These are phyloP conservation scores for Drosophila guanche DNA, from an alignment of 1,140 invertebrate species.

Conservation along the genomic window DNA sequence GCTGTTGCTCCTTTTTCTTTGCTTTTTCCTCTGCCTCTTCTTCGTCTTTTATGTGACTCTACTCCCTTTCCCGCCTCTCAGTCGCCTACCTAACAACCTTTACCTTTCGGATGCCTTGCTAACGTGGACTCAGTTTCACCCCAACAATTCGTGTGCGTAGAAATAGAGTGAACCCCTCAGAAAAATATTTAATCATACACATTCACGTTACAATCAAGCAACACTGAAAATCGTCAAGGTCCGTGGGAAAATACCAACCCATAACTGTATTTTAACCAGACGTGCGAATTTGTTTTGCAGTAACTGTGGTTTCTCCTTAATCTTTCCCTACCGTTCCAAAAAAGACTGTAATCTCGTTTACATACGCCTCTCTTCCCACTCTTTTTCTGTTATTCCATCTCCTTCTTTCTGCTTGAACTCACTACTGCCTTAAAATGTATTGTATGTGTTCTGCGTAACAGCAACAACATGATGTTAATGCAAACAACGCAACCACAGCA, in stretches of 20 bases:
- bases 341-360: conserved; percentile 37
- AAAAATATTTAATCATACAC: too few relatives aligned
- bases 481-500: conserved; percentile 40
- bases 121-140: conserved; percentile 41
- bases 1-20: conserved; percentile 66
- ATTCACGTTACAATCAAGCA: too few relatives aligned
- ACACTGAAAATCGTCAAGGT: too few relatives aligned
- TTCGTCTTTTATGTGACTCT: conserved; percentile 5
- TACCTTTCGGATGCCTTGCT: conserved; percentile 40
- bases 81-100: background rate
- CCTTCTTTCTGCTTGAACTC: conserved; percentile 22
- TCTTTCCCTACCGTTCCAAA: conserved; percentile 31
- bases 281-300: too few relatives aligned
- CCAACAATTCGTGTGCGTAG: conserved; percentile 23
- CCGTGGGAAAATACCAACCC: too few relatives aligned
- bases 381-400: too few relatives aligned
- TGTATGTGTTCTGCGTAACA: conserved; percentile 45
- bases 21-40: conserved; percentile 25
- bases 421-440: conserved; percentile 49
- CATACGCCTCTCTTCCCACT: conserved; percentile 26
- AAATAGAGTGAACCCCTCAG: conserved; percentile 32
- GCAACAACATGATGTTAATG: conserved; percentile 30
- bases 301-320: conserved; percentile 41
- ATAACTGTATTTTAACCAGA: too few relatives aligned
- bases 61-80: background rate